A percentile compares a stretch with the other conserved stretches of the same genome.
Conservation (phyloP, 23 tunicate species). For the Aplidium turbinatum region DNA sequence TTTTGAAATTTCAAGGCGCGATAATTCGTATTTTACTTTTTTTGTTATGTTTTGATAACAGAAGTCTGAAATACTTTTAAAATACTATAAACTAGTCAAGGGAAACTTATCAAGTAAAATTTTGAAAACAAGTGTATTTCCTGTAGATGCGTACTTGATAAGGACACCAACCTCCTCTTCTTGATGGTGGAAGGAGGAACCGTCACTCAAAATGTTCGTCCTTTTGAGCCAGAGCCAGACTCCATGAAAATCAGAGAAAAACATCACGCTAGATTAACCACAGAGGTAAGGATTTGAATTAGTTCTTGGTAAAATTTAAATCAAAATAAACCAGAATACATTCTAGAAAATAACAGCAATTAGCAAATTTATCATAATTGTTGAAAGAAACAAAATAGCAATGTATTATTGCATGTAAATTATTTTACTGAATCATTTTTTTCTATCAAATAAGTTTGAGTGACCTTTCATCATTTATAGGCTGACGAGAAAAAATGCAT, state of each 20-base stretch:
- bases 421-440: too few species aligned
- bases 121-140: background rate
- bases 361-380: too few species aligned
- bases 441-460: too few species aligned
- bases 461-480: too few species aligned
- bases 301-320: conserved; percentile 1
- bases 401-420: too few species aligned
- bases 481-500: too few species aligned
- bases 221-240: conserved; percentile 89
- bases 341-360: background rate
- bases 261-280: conserved; percentile 42
- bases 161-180: conserved; percentile 82
- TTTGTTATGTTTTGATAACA: too few species aligned
- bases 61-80: too few species aligned
- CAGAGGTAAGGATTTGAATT: conserved; percentile 45
- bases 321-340: background rate
- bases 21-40: too few species aligned
- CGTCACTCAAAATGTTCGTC: conserved; percentile 86
- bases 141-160: conserved; percentile 84
- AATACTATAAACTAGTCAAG: too few species aligned
- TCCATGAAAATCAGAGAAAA: conserved; percentile 56
- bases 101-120: background rate
- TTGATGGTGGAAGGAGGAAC: conserved; percentile 93
- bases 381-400: too few species aligned
- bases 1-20: too few species aligned